Conservation (phyloP, 2,888 invertebrate species). For the Epirrhoe tristata region DNA sequence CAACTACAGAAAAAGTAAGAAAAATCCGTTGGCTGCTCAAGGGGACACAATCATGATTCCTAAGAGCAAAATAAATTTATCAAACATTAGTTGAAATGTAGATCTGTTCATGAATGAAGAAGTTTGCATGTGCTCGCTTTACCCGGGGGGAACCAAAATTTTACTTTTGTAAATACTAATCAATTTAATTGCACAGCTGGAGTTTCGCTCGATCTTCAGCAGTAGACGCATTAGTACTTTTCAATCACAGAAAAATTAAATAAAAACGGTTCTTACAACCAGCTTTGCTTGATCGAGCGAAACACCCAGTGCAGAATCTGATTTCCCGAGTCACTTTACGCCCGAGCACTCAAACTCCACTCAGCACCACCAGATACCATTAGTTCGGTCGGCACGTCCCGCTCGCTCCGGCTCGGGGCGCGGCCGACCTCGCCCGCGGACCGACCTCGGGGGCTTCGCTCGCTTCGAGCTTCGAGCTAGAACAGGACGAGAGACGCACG, state of each 20-base stretch:
- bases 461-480: constrained; percentile 37
- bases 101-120: constrained; percentile 22
- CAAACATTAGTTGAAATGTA: background rate
- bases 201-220: constrained; percentile 49
- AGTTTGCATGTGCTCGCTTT: constrained; percentile 63
- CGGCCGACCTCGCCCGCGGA: constrained; percentile 39
- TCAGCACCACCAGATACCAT: constrained; percentile 54
- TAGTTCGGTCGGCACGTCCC: constrained; percentile 25
- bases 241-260: background rate
- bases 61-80: background rate
- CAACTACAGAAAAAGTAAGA: background rate
- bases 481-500: constrained; percentile 18
- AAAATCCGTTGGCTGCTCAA: background rate
- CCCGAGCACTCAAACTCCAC: constrained; percentile 71
- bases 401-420: constrained; percentile 25
- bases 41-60: background rate
- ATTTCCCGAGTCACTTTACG: constrained; percentile 65
- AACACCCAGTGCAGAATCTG: constrained; percentile 49
- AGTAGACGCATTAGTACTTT: background rate
- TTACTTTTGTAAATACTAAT: constrained; percentile 18
- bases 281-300: constrained; percentile 48
- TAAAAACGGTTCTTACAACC: background rate
- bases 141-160: constrained; percentile 45
- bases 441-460: constrained; percentile 45
- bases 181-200: constrained; percentile 24